These are phyloP conservation scores for Hirudinaria manillensis DNA, from an alignment of 2,888 invertebrate species.

Conservation along the genomic window DNA sequence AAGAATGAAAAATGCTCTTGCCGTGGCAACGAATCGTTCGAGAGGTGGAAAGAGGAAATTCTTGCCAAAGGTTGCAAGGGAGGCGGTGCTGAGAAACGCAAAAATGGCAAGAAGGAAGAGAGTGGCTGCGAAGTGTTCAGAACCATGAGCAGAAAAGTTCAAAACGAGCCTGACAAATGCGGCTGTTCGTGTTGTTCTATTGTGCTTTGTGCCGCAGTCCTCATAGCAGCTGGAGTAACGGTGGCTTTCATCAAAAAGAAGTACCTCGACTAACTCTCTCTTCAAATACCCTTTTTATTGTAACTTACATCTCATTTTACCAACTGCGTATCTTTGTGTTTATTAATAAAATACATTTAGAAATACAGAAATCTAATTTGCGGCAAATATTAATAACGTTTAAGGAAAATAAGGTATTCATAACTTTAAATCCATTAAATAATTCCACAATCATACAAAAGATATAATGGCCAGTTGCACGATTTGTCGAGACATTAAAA, in stretches of 20 bases:
- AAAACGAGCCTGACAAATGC: conserved; percentile 3
- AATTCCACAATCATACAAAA: no score
- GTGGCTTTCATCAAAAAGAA: conserved; percentile 28
- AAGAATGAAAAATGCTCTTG: not conserved
- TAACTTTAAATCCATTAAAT: no score
- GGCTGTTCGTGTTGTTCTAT: conserved; percentile 23
- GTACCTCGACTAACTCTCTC: conserved; percentile 15
- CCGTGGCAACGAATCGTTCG: conserved; percentile 23
- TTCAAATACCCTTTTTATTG: no score
- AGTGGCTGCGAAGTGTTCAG: not conserved
- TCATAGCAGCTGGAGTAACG: conserved; percentile 24
- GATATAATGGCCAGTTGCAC: no score
- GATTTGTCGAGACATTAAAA: no score
- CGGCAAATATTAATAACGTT: no score
- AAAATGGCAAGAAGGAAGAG: not conserved
- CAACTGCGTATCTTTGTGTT: no score
- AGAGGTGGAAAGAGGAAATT: conserved; percentile 28
- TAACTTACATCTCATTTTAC: no score
- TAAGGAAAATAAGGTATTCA: no score
- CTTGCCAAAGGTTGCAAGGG: not conserved
- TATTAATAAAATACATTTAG: no score
- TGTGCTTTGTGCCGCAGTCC: conserved; percentile 26
- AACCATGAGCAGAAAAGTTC: conserved; percentile 5
- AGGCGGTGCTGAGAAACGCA: not conserved
- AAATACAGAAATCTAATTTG: no score